Evolutionary conservation across 2,113 vertebrate species (phyloP), one percentile per base, ranked within the genome.

Genomic region (Passer domesticus): DNA sequence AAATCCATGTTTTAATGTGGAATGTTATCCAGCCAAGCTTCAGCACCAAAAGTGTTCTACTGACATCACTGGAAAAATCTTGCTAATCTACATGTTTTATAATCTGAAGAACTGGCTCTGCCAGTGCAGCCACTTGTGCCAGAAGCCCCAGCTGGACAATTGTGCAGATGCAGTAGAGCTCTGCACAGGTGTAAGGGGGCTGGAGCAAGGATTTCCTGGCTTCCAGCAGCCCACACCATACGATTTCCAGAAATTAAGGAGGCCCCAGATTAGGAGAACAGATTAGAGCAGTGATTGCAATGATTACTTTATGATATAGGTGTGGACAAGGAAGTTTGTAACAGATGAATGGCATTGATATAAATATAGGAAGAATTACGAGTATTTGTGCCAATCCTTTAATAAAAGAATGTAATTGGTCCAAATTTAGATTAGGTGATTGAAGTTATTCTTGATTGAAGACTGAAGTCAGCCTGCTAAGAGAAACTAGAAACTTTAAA

Each of bases 11-110:
- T 96, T 90, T 88, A 95, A 86, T 95, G 68, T 39, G 77, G 68
- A 92, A 86, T 41, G 59, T 77, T 88, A 89, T 11, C 72, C 63
- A 86, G 94, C 79, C 92, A 94, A 90, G 43, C 63, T 92, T 70
- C 76, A 80, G 73, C 66, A 90, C 56, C 50, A 37, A 4, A 83
- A 92, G 43, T 63, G 43, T 86, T 94, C n/a, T 93, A 33, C 72
- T 97, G 92, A 96, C 92, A 92, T 95, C 95, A 93, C 47, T 97
- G 94, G 94, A 94, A 97, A 97, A 95, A 75, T 83, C 68, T 92
- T 74, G 80, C 60, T 94, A 87, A 92, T 68, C 88, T 86, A 21
- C 1, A 3, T 83, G 22, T 89, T 92, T 89, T 83, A 74, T 83
- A 89, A 83, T 86, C 83, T 78, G 47, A 83, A 83, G 68, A 92